Conservation (phyloP, 2,797 vertebrate genomes). For the Phoeniculus purpureus region DNA sequence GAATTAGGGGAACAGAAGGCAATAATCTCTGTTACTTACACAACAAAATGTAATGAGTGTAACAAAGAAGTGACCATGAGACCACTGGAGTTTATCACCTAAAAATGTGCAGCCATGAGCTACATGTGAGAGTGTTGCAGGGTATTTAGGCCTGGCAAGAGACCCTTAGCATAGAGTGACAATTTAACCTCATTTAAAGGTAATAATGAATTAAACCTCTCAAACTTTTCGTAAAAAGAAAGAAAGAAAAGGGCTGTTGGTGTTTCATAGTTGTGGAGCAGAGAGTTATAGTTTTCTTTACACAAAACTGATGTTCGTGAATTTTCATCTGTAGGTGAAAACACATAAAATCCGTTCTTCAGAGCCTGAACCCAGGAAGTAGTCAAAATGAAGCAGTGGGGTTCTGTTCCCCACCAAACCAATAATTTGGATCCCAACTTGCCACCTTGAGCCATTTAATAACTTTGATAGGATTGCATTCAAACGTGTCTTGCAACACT, state of each 20-base stretch:
- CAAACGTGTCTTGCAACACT: not conserved
- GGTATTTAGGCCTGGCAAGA: not conserved
- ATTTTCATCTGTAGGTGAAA: not conserved
- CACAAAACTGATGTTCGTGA: not conserved
- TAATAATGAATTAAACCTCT: not conserved
- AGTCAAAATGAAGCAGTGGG: not conserved
- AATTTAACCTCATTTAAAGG: not conserved
- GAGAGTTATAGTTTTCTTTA: not conserved
- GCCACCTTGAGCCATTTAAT: not conserved
- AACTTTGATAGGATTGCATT: not conserved
- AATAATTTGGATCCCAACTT: not conserved
- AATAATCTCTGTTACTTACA: not conserved
- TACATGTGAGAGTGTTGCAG: accelerated
- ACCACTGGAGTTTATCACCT: not conserved
- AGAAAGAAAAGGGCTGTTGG: not conserved
- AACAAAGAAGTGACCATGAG: not conserved
- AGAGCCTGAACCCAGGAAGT: not conserved
- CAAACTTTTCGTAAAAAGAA: not conserved
- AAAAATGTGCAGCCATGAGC: not conserved
- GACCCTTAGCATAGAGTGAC: not conserved
- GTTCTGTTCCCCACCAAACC: not conserved
- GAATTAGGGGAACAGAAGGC: not conserved
- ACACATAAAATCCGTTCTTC: not conserved
- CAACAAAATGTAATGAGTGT: not conserved
- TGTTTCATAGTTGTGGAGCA: not conserved